A percentile compares a stretch with the other conserved stretches of the same genome.
These are phyloP conservation scores for Megaceryle alcyon DNA, from an alignment of 2,797 vertebrate species.

Conservation along the genomic window DNA sequence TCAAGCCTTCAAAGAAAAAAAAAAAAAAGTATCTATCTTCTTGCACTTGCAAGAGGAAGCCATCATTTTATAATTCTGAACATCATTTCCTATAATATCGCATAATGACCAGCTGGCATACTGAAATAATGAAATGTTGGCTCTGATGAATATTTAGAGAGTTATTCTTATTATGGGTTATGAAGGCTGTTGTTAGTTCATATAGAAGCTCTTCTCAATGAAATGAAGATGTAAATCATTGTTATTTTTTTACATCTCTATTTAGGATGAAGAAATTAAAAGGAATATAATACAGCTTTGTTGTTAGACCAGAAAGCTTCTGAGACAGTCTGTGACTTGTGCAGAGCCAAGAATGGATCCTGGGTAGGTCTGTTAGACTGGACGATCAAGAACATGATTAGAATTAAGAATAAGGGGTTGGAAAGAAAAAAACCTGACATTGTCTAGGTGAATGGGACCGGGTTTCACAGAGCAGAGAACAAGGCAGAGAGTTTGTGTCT, in stretches of 20 bases:
- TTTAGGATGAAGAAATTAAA: neutral
- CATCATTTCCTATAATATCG: constrained; percentile 45
- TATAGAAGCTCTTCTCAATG: neutral
- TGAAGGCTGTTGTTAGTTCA: constrained; percentile 23
- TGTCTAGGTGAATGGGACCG: neutral
- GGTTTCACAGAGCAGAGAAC: neutral
- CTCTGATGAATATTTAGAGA: constrained; percentile 45
- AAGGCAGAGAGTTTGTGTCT: neutral
- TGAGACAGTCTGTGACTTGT: neutral
- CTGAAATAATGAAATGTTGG: constrained; percentile 59
- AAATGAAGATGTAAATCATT: constrained; percentile 7
- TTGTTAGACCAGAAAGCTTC: neutral
- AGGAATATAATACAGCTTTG: neutral
- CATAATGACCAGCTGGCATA: constrained; percentile 49
- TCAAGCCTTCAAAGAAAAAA: neutral
- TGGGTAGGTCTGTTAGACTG: neutral
- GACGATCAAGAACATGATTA: neutral
- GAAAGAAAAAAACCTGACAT: neutral
- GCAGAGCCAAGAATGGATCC: neutral
- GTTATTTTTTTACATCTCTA: neutral
- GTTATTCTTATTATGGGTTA: constrained; percentile 1
- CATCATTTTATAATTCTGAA: constrained; percentile 37
- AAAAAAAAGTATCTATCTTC: neutral
- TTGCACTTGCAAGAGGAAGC: neutral
- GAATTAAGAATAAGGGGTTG: neutral